Evolutionary conservation across 2,888 invertebrate species (phyloP).

Genomic region (Neoascia interrupta): DNA sequence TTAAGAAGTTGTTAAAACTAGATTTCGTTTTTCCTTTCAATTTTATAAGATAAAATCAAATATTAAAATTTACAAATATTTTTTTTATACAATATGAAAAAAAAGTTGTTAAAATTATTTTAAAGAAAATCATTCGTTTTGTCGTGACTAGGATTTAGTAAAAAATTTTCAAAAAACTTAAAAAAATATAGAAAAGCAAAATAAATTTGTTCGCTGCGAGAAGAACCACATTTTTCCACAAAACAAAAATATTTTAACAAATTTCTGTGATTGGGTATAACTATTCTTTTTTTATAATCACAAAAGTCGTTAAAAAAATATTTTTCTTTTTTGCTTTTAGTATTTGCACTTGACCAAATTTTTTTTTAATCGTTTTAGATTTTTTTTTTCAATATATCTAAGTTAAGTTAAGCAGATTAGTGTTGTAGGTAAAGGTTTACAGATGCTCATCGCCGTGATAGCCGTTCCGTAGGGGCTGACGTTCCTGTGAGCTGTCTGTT

Average conservation of each 20-base stretch:
- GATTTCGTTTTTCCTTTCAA: neutral
- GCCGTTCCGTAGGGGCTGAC: constrained; percentile 90
- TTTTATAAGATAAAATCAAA: neutral
- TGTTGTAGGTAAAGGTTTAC: constrained; percentile 81
- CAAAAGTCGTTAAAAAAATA: constrained; percentile 54
- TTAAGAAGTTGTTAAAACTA: neutral
- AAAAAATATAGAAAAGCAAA: constrained; percentile 26
- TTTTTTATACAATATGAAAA: constrained; percentile 51
- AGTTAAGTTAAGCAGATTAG: neutral
- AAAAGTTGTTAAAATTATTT: constrained; percentile 48
- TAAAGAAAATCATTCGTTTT: constrained; percentile 63
- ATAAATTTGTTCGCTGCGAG: constrained; percentile 15
- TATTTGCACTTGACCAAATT: constrained; percentile 57
- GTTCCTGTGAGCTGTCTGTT: constrained; percentile 86
- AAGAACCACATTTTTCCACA: constrained; percentile 36
- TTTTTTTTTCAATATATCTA: constrained; percentile 15
- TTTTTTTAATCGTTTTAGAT: constrained; percentile 25
- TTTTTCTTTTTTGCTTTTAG: constrained; percentile 27
- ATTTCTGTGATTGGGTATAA: constrained; percentile 44
- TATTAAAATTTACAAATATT: neutral
- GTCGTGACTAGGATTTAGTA: constrained; percentile 69
- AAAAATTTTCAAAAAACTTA: constrained; percentile 52
- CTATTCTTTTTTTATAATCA: constrained; percentile 32
- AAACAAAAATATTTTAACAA: constrained; percentile 45
- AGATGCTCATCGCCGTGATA: constrained; percentile 88